Conservation (phyloP, 2,888 invertebrate genomes). For the Drosophila cognata region DNA sequence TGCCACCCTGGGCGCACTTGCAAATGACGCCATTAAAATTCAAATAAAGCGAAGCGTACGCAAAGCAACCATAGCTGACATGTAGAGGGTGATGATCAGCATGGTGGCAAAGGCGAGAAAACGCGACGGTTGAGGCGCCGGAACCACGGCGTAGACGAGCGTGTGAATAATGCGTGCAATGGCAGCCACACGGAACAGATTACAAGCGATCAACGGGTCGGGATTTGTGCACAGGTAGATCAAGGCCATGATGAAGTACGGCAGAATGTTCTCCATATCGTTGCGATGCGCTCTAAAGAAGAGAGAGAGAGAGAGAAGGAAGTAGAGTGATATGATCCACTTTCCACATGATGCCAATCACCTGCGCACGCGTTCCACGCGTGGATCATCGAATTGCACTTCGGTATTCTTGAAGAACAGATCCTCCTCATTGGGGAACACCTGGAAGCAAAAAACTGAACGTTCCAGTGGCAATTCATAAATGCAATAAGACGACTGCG, state of each 20-base stretch:
- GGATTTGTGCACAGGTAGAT: slow-evolving; percentile 87
- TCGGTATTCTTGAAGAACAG: slow-evolving; percentile 81
- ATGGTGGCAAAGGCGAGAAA: slow-evolving; percentile 85
- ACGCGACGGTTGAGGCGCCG: slow-evolving; percentile 87
- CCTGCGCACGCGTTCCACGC: slow-evolving; percentile 86
- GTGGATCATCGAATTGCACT: slow-evolving; percentile 84
- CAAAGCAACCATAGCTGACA: slow-evolving; percentile 85
- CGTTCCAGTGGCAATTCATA: background rate
- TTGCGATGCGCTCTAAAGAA: slow-evolving; percentile 88
- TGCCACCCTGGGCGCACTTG: slow-evolving; percentile 12
- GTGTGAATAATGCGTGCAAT: slow-evolving; percentile 87
- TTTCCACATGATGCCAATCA: slow-evolving; percentile 43
- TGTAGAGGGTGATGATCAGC: slow-evolving; percentile 85
- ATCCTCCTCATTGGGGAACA: slow-evolving; percentile 87
- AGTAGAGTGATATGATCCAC: background rate
- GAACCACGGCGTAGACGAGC: slow-evolving; percentile 87
- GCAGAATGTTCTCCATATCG: slow-evolving; percentile 89
- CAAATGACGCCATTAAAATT: slow-evolving; percentile 24
- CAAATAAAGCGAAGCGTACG: slow-evolving; percentile 69
- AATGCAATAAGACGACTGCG: slow-evolving; percentile 13
- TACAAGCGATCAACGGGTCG: slow-evolving; percentile 85
- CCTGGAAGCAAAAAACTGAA: slow-evolving; percentile 82
- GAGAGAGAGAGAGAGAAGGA: slow-evolving; percentile 4
- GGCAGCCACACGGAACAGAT: slow-evolving; percentile 87
- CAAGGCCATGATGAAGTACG: slow-evolving; percentile 87